phyloP scores from a whole-genome alignment of 1,140 invertebrate genomes.

The Calosoma granatense region DNA sequence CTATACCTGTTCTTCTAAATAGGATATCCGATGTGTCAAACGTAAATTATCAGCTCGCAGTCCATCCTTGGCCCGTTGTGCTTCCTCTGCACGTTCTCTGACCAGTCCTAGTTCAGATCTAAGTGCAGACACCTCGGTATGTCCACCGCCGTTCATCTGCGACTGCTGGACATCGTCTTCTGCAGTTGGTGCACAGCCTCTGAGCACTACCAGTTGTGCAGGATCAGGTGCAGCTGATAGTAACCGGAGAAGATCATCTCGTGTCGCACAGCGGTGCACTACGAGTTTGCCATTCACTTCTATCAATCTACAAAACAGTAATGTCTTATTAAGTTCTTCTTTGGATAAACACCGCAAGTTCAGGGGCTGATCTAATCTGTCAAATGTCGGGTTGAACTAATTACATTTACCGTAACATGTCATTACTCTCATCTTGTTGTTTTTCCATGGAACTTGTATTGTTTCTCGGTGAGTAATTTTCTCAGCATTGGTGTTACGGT shows the following conservation, averaged over 20 bases:
- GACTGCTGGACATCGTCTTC: no score
- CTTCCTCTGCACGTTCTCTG: slow-evolving; percentile 47
- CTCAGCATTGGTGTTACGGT: no score
- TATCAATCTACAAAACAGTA: slow-evolving; percentile 56
- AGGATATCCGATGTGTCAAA: slow-evolving; percentile 76
- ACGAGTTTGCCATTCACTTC: slow-evolving; percentile 76
- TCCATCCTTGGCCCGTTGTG: slow-evolving; percentile 48
- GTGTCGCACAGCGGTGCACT: slow-evolving; percentile 44
- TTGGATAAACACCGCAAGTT: no score
- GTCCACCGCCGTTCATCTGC: slow-evolving; percentile 22
- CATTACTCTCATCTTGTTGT: no score
- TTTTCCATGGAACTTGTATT: no score
- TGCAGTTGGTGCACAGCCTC: slow-evolving; percentile 34
- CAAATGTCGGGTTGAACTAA: not conserved
- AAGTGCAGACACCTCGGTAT: slow-evolving; percentile 34
- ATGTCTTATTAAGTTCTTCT: no score
- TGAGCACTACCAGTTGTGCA: slow-evolving; percentile 36
- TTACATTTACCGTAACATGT: not conserved
- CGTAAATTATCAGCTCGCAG: slow-evolving; percentile 69
- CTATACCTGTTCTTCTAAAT: slow-evolving; percentile 80
- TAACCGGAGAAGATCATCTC: slow-evolving; percentile 57
- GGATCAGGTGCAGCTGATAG: slow-evolving; percentile 46
- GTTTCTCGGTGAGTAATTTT: no score
- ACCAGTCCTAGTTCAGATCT: slow-evolving; percentile 43
- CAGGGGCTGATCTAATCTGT: no score